Evolutionary conservation across 2,888 invertebrate species (phyloP), one percentile per base, ranked within the genome.

Genomic region (Leistus spinibarbis): DNA sequence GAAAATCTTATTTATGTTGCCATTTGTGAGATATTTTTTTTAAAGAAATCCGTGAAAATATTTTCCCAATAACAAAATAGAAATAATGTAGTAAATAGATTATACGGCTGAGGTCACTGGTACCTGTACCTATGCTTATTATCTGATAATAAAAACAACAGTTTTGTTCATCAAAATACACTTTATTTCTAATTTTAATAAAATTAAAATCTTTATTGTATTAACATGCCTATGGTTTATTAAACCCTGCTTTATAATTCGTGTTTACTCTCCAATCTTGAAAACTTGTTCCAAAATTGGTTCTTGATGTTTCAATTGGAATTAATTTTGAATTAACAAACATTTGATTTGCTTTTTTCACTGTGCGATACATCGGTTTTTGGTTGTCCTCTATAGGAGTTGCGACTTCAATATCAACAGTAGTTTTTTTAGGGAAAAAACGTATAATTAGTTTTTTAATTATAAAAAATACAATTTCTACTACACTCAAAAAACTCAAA

Each of bases 401-500:
- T 60, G 20, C 0, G 3, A 16, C 20, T 60, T 60, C 60, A n/a
- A 22, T 60, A 60, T 60, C 17, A 22, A 10, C 19, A 10, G 13
- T 60, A 19, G 17, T 19, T 60, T 10, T 60, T 17, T 19, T 22
- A 40, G 60, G 20, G 67, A 10, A 74, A 17, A 19, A 54, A 27
- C 16, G 13, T 3, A 67, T 40, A 3, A 66, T n/a, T 63, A 72
- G 16, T 72, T 81, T 82, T 77, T 85, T 84, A 10, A 88, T 81
- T 2, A 88, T 60, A 77, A 90, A 88, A 82, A 88, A 90, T 3
- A 88, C 77, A 0, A 89, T 86, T 83, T 91, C 91, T 20, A 90
- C 87, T 24, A 89, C 86, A 75, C 89, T 90, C 75, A 91, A 88
- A 80, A 91, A 89, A 78, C 90, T 91, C 20, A 90, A 89, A 0